phyloP scores from a whole-genome alignment of 2,113 vertebrate genomes.

The Xyrauchen texanus region DNA sequence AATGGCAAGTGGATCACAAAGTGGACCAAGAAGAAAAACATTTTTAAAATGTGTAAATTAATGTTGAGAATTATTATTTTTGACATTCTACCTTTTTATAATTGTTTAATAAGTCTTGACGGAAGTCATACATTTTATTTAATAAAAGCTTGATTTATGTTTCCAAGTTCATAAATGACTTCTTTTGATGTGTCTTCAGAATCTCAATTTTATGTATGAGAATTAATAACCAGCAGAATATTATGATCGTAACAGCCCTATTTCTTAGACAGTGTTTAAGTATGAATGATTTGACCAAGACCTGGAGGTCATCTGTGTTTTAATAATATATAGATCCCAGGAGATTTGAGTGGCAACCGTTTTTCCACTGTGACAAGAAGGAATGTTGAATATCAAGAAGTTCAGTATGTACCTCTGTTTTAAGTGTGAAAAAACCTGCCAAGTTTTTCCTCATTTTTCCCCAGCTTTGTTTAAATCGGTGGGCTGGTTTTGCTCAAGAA shows the following conservation, averaged over 20 bases:
- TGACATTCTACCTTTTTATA: background rate
- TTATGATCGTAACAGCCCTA: too few relatives aligned
- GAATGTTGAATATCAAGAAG: conserved; percentile 44
- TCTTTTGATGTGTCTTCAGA: too few relatives aligned
- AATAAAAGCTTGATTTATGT: too few relatives aligned
- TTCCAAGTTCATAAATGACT: too few relatives aligned
- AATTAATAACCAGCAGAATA: too few relatives aligned
- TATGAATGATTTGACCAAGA: conserved; percentile 45
- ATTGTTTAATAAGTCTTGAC: background rate
- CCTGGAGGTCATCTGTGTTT: conserved; percentile 51
- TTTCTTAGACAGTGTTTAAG: too few relatives aligned
- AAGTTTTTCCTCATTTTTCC: conserved; percentile 21
- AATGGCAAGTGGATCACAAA: too few relatives aligned
- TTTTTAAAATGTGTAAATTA: background rate
- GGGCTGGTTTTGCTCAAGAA: background rate
- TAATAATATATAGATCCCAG: conserved; percentile 52
- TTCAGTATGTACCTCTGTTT: conserved; percentile 7
- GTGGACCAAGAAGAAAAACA: background rate
- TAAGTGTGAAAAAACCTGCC: background rate
- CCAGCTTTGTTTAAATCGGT: conserved; percentile 8
- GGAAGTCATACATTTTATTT: too few relatives aligned
- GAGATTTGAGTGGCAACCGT: conserved; percentile 45
- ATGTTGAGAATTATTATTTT: background rate
- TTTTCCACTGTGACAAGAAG: conserved; percentile 51
- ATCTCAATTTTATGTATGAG: too few relatives aligned